Base-by-base conservation (phyloP, 2,797 vertebrate genomes). In the Danio kyathit region DNA sequence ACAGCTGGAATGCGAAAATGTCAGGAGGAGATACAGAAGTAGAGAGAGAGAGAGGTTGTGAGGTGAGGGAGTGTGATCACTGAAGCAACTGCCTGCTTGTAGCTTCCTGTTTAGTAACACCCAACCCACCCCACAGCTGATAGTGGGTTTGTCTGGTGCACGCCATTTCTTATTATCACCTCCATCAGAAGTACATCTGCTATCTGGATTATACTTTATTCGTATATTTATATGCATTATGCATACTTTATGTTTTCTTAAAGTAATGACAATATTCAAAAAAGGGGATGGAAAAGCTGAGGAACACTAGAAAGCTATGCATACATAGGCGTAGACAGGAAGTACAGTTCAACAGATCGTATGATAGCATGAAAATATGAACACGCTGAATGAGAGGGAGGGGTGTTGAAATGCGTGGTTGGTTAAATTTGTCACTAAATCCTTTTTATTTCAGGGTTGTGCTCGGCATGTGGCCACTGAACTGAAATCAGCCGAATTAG, bases 61-160 rank as follows among this genome's bases (percentile, higher is more conserved):
- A 54, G 17, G 44, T 49, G n/a, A 73, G 43, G 14, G 48, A 59
- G 59, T 12, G 9, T n/a, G 67, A 52, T 38, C 46, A 21, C 19
- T 78, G 19, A 9, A 40, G 43, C 65, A 59, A 52, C n/a, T 41
- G 81, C 82, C 74, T 72, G 57, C 79, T 77, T 86, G 38, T 52
- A 74, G 78, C 81, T 89, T 89, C 90, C 89, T 89, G 88, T 90
- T 90, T 81, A 69, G 88, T 82, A 86, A 82, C 80, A 85, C 74
- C 69, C 75, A 76, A 52, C 76, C 76, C 71, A 73, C 82, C 74
- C 76, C 74, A 70, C 82, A 72, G 51, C 56, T 67, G 57, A 82
- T 70, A 72, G 52, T 81, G 57, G 63, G 64, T 6, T 57, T 46
- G 71, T 57, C 12, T 71, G 46, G 4, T 17, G 52, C 41, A 38